Evolutionary conservation across 2,888 invertebrate species (phyloP), one percentile per base, ranked within the genome.

Genomic region (Hypomecis atomaria): DNA sequence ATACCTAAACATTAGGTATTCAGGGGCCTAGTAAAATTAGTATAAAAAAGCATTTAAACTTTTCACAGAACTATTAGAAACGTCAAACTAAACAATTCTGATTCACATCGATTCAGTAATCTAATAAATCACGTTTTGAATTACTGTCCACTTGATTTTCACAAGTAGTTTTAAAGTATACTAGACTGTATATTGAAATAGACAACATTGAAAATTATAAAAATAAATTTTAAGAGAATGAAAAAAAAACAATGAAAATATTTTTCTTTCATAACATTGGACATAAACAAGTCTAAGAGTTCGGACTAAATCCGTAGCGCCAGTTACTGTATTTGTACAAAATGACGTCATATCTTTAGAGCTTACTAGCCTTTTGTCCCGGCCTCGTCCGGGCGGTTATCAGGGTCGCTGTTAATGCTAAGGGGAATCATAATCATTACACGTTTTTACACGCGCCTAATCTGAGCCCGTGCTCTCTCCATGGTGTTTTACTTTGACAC

Each of bases 361-460:
- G 92, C 92, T 92, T 92, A 92, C 88, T 90, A 91, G 91, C 91
- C 90, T 92, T 91, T 91, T 89, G 89, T 78, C 89, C 90, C 90
- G 90, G 84, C 85, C 72, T 73, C 78, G 81, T 85, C 87, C 91
- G 92, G 91, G 89, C 86, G 90, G 91, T 85, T 89, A 89, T 92
- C 92, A 92, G 92, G 92, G 92, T 88, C 91, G 91, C 90, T 89
- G 88, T 90, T 89, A 86, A 86, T 86, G 85, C 87, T 91, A 90
- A 90, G 91, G 78, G 78, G 80, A 88, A 82, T 87, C 87, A 86
- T 89, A 85, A 86, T 88, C 86, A 85, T 81, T 79, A 80, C 83
- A 83, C 78, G 79, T 82, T 83, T 75, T 78, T 81, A 83, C 77
- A 81, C 77, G 76, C 77, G 77, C 74, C 76, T 65, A 52, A 47